A percentile compares a stretch with the other conserved stretches of the same genome.
These are phyloP conservation scores for Parambassis ranga DNA, from an alignment of 2,797 vertebrate genomes.

Conservation along the genomic window DNA sequence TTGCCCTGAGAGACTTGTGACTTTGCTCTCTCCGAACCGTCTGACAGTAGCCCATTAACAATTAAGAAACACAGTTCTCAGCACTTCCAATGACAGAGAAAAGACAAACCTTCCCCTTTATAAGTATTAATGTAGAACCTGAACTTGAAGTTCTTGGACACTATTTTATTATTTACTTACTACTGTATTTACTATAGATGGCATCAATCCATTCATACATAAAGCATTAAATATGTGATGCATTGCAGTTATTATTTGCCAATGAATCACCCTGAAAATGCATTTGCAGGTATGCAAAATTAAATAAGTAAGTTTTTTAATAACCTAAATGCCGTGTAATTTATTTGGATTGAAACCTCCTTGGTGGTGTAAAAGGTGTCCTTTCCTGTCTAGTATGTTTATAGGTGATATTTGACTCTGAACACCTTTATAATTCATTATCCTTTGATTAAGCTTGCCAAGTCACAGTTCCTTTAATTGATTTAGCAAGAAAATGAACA, in stretches of 20 bases:
- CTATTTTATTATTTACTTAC: background rate
- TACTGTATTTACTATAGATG: background rate
- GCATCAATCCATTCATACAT: background rate
- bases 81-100: conserved; percentile 25
- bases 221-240: background rate
- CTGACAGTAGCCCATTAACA: conserved; percentile 39
- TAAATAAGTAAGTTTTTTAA: conserved; percentile 45
- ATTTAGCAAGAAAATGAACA: conserved; percentile 22
- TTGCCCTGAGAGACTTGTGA: conserved; percentile 40
- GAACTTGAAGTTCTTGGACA: background rate
- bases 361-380: conserved; percentile 16
- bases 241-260: background rate
- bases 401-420: conserved; percentile 41
- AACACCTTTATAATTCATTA: conserved; percentile 49
- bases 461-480: conserved; percentile 42
- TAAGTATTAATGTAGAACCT: background rate
- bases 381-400: conserved; percentile 59
- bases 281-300: conserved; percentile 27
- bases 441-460: conserved; percentile 48
- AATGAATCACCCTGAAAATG: conserved; percentile 20
- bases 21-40: conserved; percentile 43
- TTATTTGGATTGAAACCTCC: conserved; percentile 32
- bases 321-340: conserved; percentile 27
- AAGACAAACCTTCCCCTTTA: conserved; percentile 1
- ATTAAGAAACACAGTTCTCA: conserved; percentile 29